Conservation (phyloP, 1,140 invertebrate genomes). For the Vanessa atalanta region DNA sequence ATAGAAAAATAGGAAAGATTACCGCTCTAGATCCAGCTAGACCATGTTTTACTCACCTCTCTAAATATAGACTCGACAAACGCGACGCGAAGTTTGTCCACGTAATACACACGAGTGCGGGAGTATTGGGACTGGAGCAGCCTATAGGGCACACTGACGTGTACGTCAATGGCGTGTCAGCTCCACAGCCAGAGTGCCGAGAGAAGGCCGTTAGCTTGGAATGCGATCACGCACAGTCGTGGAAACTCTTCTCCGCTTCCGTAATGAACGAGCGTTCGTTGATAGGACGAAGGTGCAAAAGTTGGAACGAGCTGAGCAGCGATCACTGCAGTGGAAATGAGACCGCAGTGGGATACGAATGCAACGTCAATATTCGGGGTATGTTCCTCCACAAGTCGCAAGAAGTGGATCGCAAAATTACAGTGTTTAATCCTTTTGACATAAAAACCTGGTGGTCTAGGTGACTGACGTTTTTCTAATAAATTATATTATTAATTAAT, state of each 20-base stretch:
- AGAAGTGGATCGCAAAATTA: conserved; percentile 29
- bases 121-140: conserved; percentile 66
- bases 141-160: conserved; percentile 70
- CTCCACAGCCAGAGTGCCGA: conserved; percentile 60
- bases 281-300: conserved; percentile 46
- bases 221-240: conserved; percentile 64
- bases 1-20: conserved; percentile 84
- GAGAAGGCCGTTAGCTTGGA: conserved; percentile 51
- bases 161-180: conserved; percentile 60
- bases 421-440: conserved; percentile 57
- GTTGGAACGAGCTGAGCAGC: conserved; percentile 52
- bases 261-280: conserved; percentile 46
- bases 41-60: conserved; percentile 81
- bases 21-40: conserved; percentile 88
- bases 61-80: conserved; percentile 66
- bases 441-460: conserved; percentile 48
- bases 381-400: conserved; percentile 60
- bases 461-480: conserved; percentile 11
- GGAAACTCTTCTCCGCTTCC: conserved; percentile 59
- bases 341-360: conserved; percentile 52
- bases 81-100: conserved; percentile 77
- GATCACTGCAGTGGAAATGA: conserved; percentile 55
- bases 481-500: neutral
- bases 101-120: conserved; percentile 77
- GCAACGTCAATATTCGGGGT: conserved; percentile 44